Conservation (phyloP, 2,888 invertebrate species). For the Mesorhabditis sp. region DNA sequence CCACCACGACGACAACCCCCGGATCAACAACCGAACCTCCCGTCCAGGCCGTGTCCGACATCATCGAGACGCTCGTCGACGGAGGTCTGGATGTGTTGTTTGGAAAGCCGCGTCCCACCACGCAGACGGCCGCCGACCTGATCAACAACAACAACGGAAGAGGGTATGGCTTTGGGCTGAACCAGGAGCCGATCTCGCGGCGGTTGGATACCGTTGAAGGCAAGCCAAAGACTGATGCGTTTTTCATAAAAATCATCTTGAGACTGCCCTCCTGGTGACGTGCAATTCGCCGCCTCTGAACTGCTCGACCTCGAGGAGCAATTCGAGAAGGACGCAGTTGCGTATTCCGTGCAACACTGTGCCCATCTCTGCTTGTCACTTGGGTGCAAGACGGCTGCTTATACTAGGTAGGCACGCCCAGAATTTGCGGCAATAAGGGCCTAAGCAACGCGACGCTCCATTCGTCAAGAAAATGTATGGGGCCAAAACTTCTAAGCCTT, state of each 20-base stretch:
- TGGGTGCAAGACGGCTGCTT: conserved; percentile 45
- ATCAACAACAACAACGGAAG: conserved; percentile 21
- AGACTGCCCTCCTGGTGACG: conserved; percentile 36
- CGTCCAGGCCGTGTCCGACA: conserved; percentile 46
- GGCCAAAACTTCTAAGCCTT: no score
- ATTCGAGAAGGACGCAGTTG: conserved; percentile 50
- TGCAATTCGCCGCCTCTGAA: conserved; percentile 41
- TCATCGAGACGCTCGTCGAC: conserved; percentile 38
- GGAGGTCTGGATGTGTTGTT: conserved; percentile 38
- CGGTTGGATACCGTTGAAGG: background rate
- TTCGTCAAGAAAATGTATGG: no score
- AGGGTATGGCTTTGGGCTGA: conserved; percentile 3
- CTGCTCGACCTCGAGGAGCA: conserved; percentile 39
- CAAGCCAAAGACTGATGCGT: background rate
- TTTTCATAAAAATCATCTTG: conserved; percentile 7
- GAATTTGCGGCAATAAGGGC: conserved; percentile 13
- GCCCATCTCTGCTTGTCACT: conserved; percentile 50
- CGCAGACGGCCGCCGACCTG: conserved; percentile 26
- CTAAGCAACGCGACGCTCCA: no score
- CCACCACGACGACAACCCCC: background rate
- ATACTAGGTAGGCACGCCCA: conserved; percentile 26
- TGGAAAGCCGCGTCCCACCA: conserved; percentile 25
- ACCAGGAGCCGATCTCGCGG: background rate
- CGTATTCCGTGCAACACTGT: conserved; percentile 49
- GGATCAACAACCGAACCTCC: conserved; percentile 46